Conservation (phyloP, 2,113 vertebrate species). For the Psittacula cyanocephala region DNA sequence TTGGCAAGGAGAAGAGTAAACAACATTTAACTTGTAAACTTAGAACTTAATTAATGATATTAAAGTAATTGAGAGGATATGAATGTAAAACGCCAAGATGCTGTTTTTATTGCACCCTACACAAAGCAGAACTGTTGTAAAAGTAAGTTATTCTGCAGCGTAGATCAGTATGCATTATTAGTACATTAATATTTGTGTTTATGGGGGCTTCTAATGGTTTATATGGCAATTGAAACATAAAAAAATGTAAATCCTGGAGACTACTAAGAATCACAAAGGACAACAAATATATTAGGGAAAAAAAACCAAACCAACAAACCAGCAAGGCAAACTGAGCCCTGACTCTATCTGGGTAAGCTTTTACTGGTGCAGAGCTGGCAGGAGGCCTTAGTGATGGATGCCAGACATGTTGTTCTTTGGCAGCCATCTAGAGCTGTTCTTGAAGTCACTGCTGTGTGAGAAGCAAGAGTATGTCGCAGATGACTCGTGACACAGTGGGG, state of each 20-base stretch:
- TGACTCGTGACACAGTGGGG: accelerated
- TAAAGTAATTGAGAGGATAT: slow-evolving; percentile 40
- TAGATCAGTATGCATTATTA: slow-evolving; percentile 23
- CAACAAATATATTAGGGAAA: not conserved
- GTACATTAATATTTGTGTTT: slow-evolving; percentile 44
- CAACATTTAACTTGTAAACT: slow-evolving; percentile 26
- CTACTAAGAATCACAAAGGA: slow-evolving; percentile 33
- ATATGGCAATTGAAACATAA: slow-evolving; percentile 24
- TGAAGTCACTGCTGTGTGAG: not conserved
- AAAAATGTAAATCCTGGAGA: not conserved
- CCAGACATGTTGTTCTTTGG: not conserved
- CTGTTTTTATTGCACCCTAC: slow-evolving; percentile 30
- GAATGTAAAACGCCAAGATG: slow-evolving; percentile 22
- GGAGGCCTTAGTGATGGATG: not conserved
- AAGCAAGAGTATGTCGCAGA: accelerated
- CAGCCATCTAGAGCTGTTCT: not conserved
- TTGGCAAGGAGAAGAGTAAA: slow-evolving; percentile 31
- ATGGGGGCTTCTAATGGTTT: slow-evolving; percentile 56
- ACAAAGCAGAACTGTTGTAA: slow-evolving; percentile 34
- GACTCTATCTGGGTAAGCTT: not conserved
- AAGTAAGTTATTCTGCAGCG: slow-evolving; percentile 13
- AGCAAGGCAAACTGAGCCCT: not conserved
- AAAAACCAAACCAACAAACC: not conserved
- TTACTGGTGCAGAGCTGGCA: not conserved
- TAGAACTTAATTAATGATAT: slow-evolving; percentile 46